A percentile compares a stretch with the other conserved stretches of the same genome.
Conservation (phyloP, 2,888 invertebrate species). For the Dasypogon diadema region DNA sequence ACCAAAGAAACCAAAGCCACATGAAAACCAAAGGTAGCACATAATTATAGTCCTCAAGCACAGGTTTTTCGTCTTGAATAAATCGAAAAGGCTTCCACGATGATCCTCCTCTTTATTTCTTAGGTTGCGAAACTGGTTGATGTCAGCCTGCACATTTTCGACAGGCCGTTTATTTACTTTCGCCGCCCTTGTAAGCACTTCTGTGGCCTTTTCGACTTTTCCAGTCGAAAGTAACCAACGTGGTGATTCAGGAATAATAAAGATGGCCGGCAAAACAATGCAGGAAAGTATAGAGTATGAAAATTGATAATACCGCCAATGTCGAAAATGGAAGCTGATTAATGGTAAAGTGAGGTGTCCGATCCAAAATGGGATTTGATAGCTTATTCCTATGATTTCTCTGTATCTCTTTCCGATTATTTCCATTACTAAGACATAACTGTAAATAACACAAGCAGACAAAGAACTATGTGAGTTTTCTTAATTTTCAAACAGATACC, state of each 20-base stretch:
- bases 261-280: constrained; percentile 75
- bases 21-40: constrained; percentile 83
- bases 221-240: constrained; percentile 67
- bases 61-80: constrained; percentile 77
- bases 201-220: constrained; percentile 62
- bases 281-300: constrained; percentile 85
- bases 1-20: constrained; percentile 87
- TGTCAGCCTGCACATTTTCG: constrained; percentile 54
- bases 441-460: constrained; percentile 61
- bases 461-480: too few species aligned
- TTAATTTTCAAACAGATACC: too few species aligned
- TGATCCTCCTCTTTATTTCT: not conserved
- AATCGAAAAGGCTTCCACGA: constrained; percentile 70
- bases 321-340: constrained; percentile 74
- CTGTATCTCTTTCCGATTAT: constrained; percentile 71
- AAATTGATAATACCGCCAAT: constrained; percentile 77
- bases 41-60: constrained; percentile 77
- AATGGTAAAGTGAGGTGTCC: constrained; percentile 74
- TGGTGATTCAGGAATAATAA: constrained; percentile 61
- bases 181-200: not conserved
- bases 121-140: not conserved
- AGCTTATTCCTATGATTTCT: constrained; percentile 69
- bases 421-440: constrained; percentile 76
- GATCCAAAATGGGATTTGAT: constrained; percentile 76
- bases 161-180: constrained; percentile 6